These are phyloP conservation scores for Dascyllus trimaculatus DNA, from an alignment of 2,113 vertebrate genomes.

Conservation along the genomic window DNA sequence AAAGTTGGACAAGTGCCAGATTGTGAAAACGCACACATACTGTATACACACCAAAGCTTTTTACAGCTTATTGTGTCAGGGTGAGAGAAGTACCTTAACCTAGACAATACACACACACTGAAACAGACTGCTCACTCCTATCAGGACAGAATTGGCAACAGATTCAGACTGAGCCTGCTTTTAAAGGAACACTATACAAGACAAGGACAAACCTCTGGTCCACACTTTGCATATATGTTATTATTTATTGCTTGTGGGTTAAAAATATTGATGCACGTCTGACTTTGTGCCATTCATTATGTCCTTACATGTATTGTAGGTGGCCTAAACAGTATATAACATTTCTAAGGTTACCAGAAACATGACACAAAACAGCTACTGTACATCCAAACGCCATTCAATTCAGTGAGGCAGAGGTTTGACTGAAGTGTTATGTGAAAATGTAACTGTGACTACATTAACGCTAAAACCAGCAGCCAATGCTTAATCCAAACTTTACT, in stretches of 20 bases:
- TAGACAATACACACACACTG: conserved; percentile 13
- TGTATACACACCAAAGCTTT: conserved; percentile 52
- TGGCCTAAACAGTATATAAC: not conserved
- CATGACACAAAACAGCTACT: not conserved
- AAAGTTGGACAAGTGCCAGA: conserved; percentile 75
- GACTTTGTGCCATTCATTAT: not conserved
- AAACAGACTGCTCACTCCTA: not conserved
- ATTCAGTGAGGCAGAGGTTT: not conserved
- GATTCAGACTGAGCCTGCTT: conserved; percentile 1
- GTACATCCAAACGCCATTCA: not conserved
- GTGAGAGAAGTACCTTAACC: conserved; percentile 36
- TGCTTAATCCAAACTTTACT: not conserved
- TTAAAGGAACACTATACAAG: conserved; percentile 1
- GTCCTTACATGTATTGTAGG: not conserved
- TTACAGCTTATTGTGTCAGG: conserved; percentile 71
- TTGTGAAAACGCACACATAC: conserved; percentile 57
- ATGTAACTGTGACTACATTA: not conserved
- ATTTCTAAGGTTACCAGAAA: not conserved
- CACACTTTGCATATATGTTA: not conserved
- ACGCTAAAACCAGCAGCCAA: not conserved
- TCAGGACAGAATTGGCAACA: not conserved
- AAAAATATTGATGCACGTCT: no score
- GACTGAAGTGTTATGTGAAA: not conserved
- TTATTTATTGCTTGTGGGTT: no score
- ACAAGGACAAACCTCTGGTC: not conserved